phyloP scores from a whole-genome alignment of 2,888 invertebrate species.

The Ctenicera cuprea region DNA sequence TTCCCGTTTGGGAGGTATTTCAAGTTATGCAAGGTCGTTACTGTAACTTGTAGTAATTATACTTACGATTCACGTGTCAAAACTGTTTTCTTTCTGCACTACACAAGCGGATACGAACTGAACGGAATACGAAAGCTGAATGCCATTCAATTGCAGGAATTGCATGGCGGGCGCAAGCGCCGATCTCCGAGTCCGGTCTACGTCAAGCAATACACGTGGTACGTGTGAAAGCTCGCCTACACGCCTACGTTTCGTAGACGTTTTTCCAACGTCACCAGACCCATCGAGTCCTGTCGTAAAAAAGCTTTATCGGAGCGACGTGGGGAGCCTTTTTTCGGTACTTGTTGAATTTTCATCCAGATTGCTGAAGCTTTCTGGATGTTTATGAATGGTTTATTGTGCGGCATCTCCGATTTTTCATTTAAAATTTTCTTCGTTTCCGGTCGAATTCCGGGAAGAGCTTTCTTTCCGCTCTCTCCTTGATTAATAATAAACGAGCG shows the following conservation, averaged over 20 bases:
- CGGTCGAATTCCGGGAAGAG: not conserved
- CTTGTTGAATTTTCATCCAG: conserved; percentile 47
- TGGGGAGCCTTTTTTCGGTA: conserved; percentile 24
- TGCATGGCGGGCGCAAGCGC: conserved; percentile 53
- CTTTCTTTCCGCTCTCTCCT: conserved; percentile 1
- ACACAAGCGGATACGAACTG: conserved; percentile 51
- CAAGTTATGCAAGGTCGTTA: not conserved
- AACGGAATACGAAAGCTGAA: conserved; percentile 55
- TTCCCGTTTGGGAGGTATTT: not conserved
- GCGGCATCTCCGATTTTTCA: conserved; percentile 6
- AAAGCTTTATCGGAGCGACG: conserved; percentile 25
- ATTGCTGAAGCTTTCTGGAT: conserved; percentile 22
- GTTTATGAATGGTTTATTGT: conserved; percentile 36
- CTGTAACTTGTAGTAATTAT: not conserved
- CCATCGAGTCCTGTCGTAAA: conserved; percentile 18
- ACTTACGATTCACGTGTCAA: conserved; percentile 55
- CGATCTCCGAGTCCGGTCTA: conserved; percentile 27
- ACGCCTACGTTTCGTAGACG: conserved; percentile 44
- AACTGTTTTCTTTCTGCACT: conserved; percentile 48
- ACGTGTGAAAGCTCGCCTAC: conserved; percentile 55
- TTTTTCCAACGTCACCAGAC: conserved; percentile 32
- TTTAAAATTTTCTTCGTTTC: not conserved
- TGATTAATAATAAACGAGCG: conserved; percentile 27
- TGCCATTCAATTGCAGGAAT: conserved; percentile 51
- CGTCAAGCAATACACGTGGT: conserved; percentile 53